Percentiles rank a stretch among this genome's conserved stretches.
phyloP scores from a whole-genome alignment of 1,140 invertebrate genomes.

The Probaryconus sp. region DNA sequence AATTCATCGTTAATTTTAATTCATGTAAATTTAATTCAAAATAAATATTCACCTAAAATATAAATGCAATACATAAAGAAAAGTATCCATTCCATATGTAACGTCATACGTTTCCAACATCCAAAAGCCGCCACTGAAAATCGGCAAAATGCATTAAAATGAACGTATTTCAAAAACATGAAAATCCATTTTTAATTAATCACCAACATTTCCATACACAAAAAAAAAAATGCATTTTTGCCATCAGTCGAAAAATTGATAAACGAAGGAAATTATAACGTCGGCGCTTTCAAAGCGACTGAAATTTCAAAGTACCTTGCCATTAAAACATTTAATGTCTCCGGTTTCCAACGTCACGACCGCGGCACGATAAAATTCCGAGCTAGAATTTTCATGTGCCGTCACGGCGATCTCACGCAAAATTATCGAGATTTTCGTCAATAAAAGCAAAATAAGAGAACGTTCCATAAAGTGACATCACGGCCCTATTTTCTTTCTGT shows the following conservation, averaged over 20 bases:
- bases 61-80: too few species aligned
- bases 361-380: constrained; percentile 46
- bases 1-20: too few species aligned
- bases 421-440: constrained; percentile 56
- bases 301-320: constrained; percentile 29
- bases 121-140: too few species aligned
- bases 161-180: too few species aligned
- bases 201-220: too few species aligned
- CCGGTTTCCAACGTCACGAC: constrained; percentile 33
- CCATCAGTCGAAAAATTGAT: constrained; percentile 5
- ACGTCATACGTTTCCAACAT: too few species aligned
- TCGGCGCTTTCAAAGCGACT: not conserved
- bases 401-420: constrained; percentile 35
- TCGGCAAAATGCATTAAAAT: too few species aligned
- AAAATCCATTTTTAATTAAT: too few species aligned
- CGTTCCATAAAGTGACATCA: constrained; percentile 30
- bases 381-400: constrained; percentile 51
- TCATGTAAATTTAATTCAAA: too few species aligned
- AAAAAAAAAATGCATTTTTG: constrained; percentile 6
- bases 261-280: constrained; percentile 6
- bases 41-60: too few species aligned
- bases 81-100: too few species aligned
- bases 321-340: constrained; percentile 53
- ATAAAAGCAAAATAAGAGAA: constrained; percentile 53
- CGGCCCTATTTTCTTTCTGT: not conserved